phyloP scores from a whole-genome alignment of 2,888 invertebrate genomes.

The Lumbricus terrestris region DNA sequence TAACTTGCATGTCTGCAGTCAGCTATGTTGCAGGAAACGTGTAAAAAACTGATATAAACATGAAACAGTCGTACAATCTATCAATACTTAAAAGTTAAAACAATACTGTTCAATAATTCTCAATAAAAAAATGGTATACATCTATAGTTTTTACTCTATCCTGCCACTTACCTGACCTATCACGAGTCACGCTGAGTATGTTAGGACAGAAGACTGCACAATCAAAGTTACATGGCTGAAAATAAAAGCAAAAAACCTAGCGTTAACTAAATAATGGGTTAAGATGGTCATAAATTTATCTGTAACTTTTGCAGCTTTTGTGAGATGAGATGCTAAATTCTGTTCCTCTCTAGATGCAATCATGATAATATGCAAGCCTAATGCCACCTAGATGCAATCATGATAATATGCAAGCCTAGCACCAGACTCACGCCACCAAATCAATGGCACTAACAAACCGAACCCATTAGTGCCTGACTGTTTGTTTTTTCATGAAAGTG shows the following conservation, averaged over 20 bases:
- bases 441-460: neutral
- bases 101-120: too few species aligned
- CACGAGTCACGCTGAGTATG: slow-evolving; percentile 45
- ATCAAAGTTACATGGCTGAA: slow-evolving; percentile 51
- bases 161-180: slow-evolving; percentile 43
- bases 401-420: neutral
- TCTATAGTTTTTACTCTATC: too few species aligned
- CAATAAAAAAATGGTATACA: too few species aligned
- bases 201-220: slow-evolving; percentile 55
- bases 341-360: neutral
- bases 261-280: neutral
- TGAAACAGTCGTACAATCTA: too few species aligned
- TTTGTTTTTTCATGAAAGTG: too few species aligned
- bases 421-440: neutral
- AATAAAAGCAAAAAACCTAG: neutral
- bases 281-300: neutral
- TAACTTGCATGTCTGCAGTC: too few species aligned
- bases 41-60: too few species aligned
- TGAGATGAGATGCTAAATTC: too few species aligned
- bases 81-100: too few species aligned
- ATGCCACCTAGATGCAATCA: neutral
- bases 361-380: neutral
- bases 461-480: too few species aligned
- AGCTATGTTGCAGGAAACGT: too few species aligned
- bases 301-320: neutral